Evolutionary conservation across 35 echinoderm and acorn worm species (phyloP).

Genomic region (Acanthaster planci): DNA sequence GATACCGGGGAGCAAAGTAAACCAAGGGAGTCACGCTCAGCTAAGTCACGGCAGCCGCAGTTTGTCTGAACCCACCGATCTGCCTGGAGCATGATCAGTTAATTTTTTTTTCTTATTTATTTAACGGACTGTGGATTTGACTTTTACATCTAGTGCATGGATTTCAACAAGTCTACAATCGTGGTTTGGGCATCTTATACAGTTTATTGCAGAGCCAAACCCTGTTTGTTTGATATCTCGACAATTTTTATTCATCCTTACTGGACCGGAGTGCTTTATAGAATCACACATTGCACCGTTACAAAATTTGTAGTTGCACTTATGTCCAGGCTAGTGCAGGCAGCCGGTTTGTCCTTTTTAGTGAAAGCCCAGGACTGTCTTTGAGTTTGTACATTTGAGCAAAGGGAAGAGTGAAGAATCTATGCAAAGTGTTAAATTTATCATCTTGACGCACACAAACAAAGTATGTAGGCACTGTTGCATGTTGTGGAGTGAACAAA

Average conservation of each 20-base stretch:
- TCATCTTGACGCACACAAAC: not conserved
- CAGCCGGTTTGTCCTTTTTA: not conserved
- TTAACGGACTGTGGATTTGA: not conserved
- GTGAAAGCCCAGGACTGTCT: too few relatives aligned
- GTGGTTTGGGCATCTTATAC: too few relatives aligned
- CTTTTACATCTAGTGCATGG: too few relatives aligned
- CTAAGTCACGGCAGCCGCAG: slow-evolving; percentile 15
- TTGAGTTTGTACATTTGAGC: too few relatives aligned
- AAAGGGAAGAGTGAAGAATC: not conserved
- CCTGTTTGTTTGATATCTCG: not conserved
- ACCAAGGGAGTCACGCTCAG: not conserved
- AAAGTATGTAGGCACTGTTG: not conserved
- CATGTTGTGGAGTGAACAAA: not conserved
- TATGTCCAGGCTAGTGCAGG: not conserved
- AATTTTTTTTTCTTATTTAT: not conserved
- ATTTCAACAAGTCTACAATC: too few relatives aligned
- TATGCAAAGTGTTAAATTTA: not conserved
- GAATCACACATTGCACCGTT: slow-evolving; percentile 5
- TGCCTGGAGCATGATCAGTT: not conserved
- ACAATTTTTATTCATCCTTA: slow-evolving; percentile 4
- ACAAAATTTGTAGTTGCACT: not conserved
- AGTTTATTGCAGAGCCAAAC: too few relatives aligned
- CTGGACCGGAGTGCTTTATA: not conserved
- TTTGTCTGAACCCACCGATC: not conserved
- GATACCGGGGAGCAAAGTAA: not conserved